Evolutionary conservation across 2,113 vertebrate genomes (phyloP), one percentile per base, ranked within the genome.

Genomic region (Corydoras maculifer): DNA sequence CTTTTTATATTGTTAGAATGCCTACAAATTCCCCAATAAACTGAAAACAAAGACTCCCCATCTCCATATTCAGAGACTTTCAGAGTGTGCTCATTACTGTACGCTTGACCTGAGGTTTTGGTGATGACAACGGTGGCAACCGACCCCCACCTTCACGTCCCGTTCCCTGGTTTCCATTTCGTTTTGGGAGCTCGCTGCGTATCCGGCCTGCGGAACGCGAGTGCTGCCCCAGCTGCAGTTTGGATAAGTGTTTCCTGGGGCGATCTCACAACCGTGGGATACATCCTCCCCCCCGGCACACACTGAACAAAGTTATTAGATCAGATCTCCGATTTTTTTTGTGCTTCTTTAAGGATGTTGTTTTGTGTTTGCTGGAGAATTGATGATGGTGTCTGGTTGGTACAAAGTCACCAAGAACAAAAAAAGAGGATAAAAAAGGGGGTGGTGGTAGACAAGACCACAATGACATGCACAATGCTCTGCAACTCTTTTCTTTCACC

Each of bases 341-440:
- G 71, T 68, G 76, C 74, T 73, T 74, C 79, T 80, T 80, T 75
- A 79, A 70, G 63, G 79, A 85, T 78, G 71, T 77, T 86, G 83
- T 86, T 85, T 85, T 81, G 80, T 83, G 80, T 86, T 88, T 82
- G 83, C 83, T 81, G 82, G 82, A 85, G 83, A 85, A 88, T 84
- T 86, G 81, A 80, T 82, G 49, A 73, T 69, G 80, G 79, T 82
- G 82, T 86, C 85, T 77, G 83, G 80, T 88, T 84, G 83, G 73
- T 76, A 65, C 65, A 65, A 69, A 68, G 32, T 69, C 10, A 74
- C 25, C 50, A 58, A 35, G 55, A 74, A 62, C 32, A 58, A 74
- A 64, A 53, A 9, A 62, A 29, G 62, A 76, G 75, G 71, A 72
- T 58, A 75, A 79, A 82, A 79, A 79, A 83, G 85, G 86, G 82